Percentiles rank a stretch among this genome's conserved stretches.
Evolutionary conservation across 2,113 vertebrate genomes (phyloP).

Genomic region (Hepsetus odoe): DNA sequence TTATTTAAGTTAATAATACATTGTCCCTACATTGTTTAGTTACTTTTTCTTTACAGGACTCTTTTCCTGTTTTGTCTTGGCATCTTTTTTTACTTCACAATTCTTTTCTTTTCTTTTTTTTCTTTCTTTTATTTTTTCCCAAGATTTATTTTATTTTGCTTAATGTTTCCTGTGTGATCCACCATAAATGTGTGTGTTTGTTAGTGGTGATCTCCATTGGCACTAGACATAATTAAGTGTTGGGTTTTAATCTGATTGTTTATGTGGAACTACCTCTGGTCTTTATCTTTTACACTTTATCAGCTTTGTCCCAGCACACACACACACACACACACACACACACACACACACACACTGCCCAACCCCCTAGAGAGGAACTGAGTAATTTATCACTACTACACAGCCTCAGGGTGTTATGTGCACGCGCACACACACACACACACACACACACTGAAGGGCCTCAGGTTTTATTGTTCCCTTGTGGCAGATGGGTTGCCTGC

Average conservation of each 20-base stretch:
- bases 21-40: no score
- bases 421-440: constrained; percentile 14
- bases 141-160: no score
- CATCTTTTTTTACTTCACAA: no score
- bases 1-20: no score
- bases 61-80: no score
- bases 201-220: constrained; percentile 8
- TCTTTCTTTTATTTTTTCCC: no score
- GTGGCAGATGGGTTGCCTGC: constrained; percentile 51
- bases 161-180: no score
- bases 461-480: constrained; percentile 55
- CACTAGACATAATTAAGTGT: constrained; percentile 29
- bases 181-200: background rate
- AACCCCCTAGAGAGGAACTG: constrained; percentile 36
- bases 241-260: constrained; percentile 46
- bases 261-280: constrained; percentile 35
- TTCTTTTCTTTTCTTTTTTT: no score
- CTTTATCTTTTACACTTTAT: constrained; percentile 47
- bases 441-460: constrained; percentile 22
- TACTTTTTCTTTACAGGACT: no score
- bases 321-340: no score
- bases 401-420: constrained; percentile 47
- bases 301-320: no score
- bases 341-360: background rate
- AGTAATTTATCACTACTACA: constrained; percentile 57